A percentile compares a stretch with the other conserved stretches of the same genome.
Conservation (phyloP, 2,888 invertebrate species). For the Phanerotoma sp. region DNA sequence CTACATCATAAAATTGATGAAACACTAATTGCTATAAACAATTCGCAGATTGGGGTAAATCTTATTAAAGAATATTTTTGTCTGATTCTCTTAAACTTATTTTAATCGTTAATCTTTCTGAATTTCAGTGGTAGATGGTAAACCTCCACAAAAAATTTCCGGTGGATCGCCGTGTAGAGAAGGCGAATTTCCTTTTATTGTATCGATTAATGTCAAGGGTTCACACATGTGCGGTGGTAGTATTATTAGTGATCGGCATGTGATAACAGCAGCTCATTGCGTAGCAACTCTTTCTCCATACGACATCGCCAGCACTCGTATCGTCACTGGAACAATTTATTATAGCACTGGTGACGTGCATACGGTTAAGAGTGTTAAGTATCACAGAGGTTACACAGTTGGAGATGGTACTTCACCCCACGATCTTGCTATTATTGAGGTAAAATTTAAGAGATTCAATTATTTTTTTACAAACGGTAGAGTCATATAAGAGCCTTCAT, state of each 20-base stretch:
- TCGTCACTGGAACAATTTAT: constrained; percentile 19
- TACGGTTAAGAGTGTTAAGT: neutral
- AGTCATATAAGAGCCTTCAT: too few relatives aligned
- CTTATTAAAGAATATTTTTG: too few relatives aligned
- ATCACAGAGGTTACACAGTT: constrained; percentile 2
- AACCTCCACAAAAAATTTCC: neutral
- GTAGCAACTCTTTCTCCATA: neutral
- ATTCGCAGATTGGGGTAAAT: too few relatives aligned
- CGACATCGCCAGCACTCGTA: neutral
- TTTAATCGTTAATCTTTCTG: too few relatives aligned
- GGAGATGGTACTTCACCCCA: neutral
- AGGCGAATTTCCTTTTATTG: constrained; percentile 5
- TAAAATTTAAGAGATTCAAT: neutral
- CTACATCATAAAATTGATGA: too few relatives aligned
- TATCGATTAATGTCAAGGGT: neutral
- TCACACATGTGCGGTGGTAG: constrained; percentile 8
- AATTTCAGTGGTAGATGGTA: neutral
- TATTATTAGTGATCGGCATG: neutral
- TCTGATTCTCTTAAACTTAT: too few relatives aligned
- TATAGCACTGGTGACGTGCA: constrained; percentile 9
- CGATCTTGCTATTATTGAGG: constrained; percentile 27
- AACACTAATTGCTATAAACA: too few relatives aligned
- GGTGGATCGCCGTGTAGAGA: neutral
- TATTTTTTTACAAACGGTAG: too few relatives aligned
- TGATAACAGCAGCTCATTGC: constrained; percentile 15